Percentiles rank a stretch among this genome's conserved stretches.
Evolutionary conservation across 2,113 vertebrate species (phyloP).

Genomic region (Taxidea taxus): DNA sequence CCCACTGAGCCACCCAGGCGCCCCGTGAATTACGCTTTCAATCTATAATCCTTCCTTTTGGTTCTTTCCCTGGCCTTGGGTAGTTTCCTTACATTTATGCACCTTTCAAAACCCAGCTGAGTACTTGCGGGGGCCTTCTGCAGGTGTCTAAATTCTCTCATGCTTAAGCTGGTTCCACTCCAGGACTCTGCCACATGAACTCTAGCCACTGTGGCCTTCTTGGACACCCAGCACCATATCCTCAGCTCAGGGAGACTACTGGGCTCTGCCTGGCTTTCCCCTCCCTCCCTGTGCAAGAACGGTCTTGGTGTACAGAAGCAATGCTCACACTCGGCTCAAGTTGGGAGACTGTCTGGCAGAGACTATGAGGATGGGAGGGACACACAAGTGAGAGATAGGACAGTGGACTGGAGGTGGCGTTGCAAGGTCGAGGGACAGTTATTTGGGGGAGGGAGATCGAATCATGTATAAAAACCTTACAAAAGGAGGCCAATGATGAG

Average conservation of each 20-base stretch:
- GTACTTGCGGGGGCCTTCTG: neutral
- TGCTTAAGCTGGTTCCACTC: neutral
- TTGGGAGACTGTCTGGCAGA: neutral
- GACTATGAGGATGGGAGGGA: neutral
- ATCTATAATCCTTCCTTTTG: neutral
- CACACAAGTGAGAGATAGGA: neutral
- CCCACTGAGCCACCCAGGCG: too few relatives aligned
- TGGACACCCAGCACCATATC: too few relatives aligned
- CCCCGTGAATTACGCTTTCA: neutral
- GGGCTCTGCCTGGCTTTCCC: neutral
- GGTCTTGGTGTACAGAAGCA: neutral
- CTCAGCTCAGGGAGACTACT: neutral
- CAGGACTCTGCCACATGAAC: neutral
- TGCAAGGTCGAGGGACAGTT: neutral
- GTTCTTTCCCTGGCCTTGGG: neutral
- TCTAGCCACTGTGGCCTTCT: neutral
- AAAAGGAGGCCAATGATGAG: neutral
- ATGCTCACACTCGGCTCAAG: neutral
- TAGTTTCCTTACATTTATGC: neutral
- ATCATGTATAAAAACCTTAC: neutral
- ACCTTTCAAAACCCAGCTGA: neutral
- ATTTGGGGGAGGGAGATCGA: neutral
- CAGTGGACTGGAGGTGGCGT: neutral
- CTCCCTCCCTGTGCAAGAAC: neutral
- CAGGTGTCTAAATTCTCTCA: neutral